Base-by-base conservation (phyloP, 1,140 invertebrate species). In the Pseudomyrmex dendroicus region DNA sequence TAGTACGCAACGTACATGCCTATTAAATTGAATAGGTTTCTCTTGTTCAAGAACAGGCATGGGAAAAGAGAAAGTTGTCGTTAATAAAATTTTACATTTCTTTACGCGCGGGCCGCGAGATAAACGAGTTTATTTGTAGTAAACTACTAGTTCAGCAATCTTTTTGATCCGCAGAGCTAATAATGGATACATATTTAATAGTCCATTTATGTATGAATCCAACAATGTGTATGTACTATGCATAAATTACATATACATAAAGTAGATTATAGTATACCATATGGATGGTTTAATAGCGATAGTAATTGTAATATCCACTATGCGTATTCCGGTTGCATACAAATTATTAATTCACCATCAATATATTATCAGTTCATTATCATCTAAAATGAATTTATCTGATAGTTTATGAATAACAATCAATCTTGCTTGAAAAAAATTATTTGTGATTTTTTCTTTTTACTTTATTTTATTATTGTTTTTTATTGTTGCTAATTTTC, bases 201-300 rank as follows among this genome's bases (percentile, higher is more conserved):
- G 61, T 54, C 46, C 68, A 68, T 17, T 46, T 5, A 70, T 80
- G 20, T 25, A n/a, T 35, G 46, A 15, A 73, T 73, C 17, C 10
- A 57, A 12, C 10, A 72, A 66, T 44, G 5, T 44, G 5, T 35
- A 54, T 44, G 12, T 54, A 8, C 48, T 15, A 66, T 76, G 12
- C 44, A 66, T 54, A 15, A 59, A 62, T n/a, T 74, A 52, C 15
- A 48, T 54, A 54, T n/a, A 66, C n/a, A 44, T 8, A 64, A 76
- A 35, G 15, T 63, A 63, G 20, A 52, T 59, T 70, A 56, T 54
- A 52, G 22, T 54, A 52, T 54, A 35, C 2, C 17, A 12, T 44
- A 17, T 48, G 15, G 35, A 35, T 25, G 17, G 8, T 22, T 15
- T 22, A 54, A 64, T 17, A 66, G 50, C 13, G 46, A 44, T 22